These are phyloP conservation scores for Limnephilus lunatus DNA, from an alignment of 2,888 invertebrate species.

Conservation along the genomic window DNA sequence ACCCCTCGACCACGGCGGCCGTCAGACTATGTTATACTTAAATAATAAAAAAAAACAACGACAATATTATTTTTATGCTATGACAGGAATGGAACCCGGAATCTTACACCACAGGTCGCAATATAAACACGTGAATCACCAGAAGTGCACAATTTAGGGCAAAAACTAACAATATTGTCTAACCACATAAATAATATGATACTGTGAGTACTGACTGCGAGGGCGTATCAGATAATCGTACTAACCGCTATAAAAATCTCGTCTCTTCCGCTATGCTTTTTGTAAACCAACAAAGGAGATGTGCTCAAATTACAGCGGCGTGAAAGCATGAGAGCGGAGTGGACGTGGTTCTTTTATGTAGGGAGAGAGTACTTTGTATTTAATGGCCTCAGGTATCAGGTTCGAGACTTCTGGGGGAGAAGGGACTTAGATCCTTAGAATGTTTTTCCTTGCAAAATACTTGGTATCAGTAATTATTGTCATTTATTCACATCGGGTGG, in stretches of 20 bases:
- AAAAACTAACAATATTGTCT: neutral
- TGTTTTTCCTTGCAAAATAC: neutral
- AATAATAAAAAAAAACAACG: neutral
- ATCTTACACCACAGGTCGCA: neutral
- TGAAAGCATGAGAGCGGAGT: conserved; percentile 3
- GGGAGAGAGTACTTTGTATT: neutral
- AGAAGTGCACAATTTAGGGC: neutral
- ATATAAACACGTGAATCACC: neutral
- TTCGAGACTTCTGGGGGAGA: neutral
- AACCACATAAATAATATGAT: neutral
- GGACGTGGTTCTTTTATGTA: conserved; percentile 11
- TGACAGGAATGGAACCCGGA: neutral
- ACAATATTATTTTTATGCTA: neutral
- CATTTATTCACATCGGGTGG: neutral
- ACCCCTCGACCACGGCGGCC: too few species aligned
- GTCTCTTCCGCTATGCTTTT: conserved; percentile 37
- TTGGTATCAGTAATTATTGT: neutral
- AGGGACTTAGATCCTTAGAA: neutral
- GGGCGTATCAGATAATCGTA: conserved; percentile 26
- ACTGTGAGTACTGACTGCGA: neutral
- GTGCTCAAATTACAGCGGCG: conserved; percentile 33
- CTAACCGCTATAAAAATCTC: conserved; percentile 34
- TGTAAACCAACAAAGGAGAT: conserved; percentile 34
- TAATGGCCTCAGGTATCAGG: neutral
- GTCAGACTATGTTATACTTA: too few species aligned